phyloP scores from a whole-genome alignment of 2,888 invertebrate species.

The Drosophila borborema region DNA sequence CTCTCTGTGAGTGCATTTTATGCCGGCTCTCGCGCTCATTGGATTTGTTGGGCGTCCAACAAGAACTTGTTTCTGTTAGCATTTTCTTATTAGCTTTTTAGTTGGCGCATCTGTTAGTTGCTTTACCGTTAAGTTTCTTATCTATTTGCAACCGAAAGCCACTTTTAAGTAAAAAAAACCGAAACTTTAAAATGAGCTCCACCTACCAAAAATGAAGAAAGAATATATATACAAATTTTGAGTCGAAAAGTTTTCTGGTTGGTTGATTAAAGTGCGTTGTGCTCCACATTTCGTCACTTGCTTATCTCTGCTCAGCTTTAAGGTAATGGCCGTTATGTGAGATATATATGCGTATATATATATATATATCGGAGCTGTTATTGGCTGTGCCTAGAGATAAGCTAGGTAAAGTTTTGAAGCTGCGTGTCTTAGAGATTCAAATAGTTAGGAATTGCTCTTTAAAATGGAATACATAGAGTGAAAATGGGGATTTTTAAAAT shows the following conservation, averaged over 20 bases:
- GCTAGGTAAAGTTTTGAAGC: not conserved
- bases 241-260: conserved; percentile 69
- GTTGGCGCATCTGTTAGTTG: conserved; percentile 74
- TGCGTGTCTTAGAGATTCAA: not conserved
- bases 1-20: conserved; percentile 50
- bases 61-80: conserved; percentile 59
- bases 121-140: conserved; percentile 67
- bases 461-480: too few species aligned
- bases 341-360: conserved; percentile 7
- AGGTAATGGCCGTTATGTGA: conserved; percentile 46
- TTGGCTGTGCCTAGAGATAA: conserved; percentile 40
- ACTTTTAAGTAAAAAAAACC: conserved; percentile 14
- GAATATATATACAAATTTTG: not conserved
- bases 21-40: conserved; percentile 41
- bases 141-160: conserved; percentile 29
- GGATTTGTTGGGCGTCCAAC: conserved; percentile 52
- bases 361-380: conserved; percentile 22
- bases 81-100: conserved; percentile 45
- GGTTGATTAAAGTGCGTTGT: conserved; percentile 74
- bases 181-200: conserved; percentile 67
- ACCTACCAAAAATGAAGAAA: conserved; percentile 37
- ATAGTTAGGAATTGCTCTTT: not conserved
- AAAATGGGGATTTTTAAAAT: not conserved
- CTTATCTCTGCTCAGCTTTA: conserved; percentile 30
- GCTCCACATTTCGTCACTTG: conserved; percentile 33